phyloP scores from a whole-genome alignment of 2,797 vertebrate genomes.

The Dipus sagitta region DNA sequence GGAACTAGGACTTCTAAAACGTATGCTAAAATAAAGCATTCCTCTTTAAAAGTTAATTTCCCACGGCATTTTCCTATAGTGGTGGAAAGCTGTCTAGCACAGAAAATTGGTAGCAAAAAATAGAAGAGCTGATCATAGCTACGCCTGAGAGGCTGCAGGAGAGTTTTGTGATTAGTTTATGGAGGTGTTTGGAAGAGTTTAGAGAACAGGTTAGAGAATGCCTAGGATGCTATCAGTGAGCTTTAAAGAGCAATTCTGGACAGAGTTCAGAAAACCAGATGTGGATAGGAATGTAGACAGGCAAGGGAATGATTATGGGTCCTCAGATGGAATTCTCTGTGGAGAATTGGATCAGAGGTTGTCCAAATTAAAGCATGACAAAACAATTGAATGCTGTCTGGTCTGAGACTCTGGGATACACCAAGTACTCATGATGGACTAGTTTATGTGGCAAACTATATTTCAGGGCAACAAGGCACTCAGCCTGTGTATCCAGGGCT shows the following conservation, averaged over 20 bases:
- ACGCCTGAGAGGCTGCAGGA: neutral
- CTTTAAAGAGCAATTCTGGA: neutral
- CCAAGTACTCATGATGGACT: neutral
- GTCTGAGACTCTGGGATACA: neutral
- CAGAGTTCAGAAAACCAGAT: neutral
- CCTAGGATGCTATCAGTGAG: neutral
- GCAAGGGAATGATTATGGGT: neutral
- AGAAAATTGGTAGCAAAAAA: neutral
- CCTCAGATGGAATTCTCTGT: neutral
- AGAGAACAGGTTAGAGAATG: neutral
- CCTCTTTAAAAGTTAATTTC: neutral
- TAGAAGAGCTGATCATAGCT: neutral
- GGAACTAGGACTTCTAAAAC: too few relatives aligned
- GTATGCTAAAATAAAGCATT: too few relatives aligned
- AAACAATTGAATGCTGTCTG: too few relatives aligned
- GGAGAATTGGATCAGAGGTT: neutral
- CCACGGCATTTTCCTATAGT: neutral
- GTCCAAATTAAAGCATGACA: too few relatives aligned
- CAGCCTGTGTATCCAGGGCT: neutral
- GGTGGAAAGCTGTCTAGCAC: neutral
- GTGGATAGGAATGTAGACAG: too few relatives aligned
- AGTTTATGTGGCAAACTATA: neutral
- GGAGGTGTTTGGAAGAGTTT: neutral
- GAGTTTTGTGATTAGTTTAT: neutral
- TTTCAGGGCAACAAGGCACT: neutral